Conservation (phyloP, 1,140 invertebrate genomes). For the Atta texana region DNA sequence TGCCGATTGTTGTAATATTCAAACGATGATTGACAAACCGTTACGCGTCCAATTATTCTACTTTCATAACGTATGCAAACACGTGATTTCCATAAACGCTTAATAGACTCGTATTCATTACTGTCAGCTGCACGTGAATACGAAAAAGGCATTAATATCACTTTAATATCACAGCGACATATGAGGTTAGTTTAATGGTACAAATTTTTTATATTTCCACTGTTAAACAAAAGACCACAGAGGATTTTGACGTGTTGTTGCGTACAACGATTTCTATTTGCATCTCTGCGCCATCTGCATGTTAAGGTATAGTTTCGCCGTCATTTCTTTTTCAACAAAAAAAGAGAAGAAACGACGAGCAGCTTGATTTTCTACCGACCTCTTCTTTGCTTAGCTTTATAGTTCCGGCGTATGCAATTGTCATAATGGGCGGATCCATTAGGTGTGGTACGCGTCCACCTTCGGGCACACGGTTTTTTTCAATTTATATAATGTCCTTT, state of each 20-base stretch:
- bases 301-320: slow-evolving; percentile 44
- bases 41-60: slow-evolving; percentile 53
- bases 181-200: slow-evolving; percentile 27
- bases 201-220: neutral
- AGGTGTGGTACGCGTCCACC: slow-evolving; percentile 12
- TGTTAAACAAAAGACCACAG: slow-evolving; percentile 14
- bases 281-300: neutral
- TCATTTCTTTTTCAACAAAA: neutral
- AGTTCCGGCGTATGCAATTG: slow-evolving; percentile 77
- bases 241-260: slow-evolving; percentile 11
- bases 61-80: slow-evolving; percentile 53
- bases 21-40: slow-evolving; percentile 53
- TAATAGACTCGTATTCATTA: slow-evolving; percentile 62
- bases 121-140: slow-evolving; percentile 35
- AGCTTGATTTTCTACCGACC: slow-evolving; percentile 27
- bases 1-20: slow-evolving; percentile 40
- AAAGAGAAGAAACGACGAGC: neutral
- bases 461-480: slow-evolving; percentile 36
- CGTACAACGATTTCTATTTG: slow-evolving; percentile 11
- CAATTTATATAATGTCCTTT: slow-evolving; percentile 46
- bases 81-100: slow-evolving; percentile 50
- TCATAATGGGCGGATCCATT: slow-evolving; percentile 77
- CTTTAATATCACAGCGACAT: slow-evolving; percentile 29
- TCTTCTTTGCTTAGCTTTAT: slow-evolving; percentile 71
- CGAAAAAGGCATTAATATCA: slow-evolving; percentile 56